phyloP scores from a whole-genome alignment of 2,797 vertebrate genomes.

The Nasua narica region DNA sequence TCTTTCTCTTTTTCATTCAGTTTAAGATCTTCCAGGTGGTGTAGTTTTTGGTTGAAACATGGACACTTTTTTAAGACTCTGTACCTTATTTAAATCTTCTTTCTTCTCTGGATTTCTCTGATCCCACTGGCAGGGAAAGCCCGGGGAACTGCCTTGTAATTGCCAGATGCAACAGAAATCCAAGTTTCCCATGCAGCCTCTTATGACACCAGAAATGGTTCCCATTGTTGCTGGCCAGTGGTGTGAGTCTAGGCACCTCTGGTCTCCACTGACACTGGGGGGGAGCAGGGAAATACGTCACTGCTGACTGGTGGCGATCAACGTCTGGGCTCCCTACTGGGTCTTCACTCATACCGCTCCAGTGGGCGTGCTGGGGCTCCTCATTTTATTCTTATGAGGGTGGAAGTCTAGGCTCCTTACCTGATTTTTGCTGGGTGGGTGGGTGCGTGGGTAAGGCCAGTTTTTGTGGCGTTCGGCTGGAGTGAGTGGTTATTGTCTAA shows the following conservation, averaged over 20 bases:
- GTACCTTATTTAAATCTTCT: background rate
- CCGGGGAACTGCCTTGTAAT: background rate
- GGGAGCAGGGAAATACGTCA: background rate
- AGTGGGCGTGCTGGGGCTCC: background rate
- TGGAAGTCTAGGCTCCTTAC: background rate
- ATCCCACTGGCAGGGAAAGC: background rate
- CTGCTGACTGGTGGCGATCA: background rate
- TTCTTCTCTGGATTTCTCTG: background rate
- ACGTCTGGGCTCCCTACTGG: background rate
- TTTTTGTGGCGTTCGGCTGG: background rate
- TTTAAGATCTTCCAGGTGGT: background rate
- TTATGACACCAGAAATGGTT: background rate
- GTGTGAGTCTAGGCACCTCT: background rate
- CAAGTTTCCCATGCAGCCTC: background rate
- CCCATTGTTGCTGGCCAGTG: background rate
- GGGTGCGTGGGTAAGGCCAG: no score
- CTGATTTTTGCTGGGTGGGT: background rate
- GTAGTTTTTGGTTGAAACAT: background rate
- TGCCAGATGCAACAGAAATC: background rate
- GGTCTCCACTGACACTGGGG: background rate
- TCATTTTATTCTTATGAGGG: background rate
- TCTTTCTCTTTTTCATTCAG: background rate
- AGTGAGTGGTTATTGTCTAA: background rate
- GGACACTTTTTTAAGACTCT: background rate
- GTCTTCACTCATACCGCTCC: background rate